These are phyloP conservation scores for Pimephales promelas DNA, from an alignment of 2,113 vertebrate genomes.

Conservation along the genomic window DNA sequence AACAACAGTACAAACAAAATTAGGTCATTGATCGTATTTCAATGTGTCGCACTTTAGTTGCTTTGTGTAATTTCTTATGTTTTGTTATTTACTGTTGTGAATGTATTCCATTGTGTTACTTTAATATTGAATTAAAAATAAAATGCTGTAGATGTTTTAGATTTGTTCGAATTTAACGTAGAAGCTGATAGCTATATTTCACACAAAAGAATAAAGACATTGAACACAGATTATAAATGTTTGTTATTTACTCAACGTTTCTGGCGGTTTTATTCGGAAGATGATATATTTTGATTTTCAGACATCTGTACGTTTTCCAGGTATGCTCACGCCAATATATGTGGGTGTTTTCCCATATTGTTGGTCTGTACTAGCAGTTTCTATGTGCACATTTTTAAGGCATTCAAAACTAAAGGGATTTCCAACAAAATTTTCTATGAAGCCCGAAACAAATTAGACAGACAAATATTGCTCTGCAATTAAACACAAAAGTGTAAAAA, in stretches of 20 bases:
- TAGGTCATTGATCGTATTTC: background rate
- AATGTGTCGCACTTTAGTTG: background rate
- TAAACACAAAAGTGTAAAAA: background rate
- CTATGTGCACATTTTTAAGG: background rate
- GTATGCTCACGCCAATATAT: background rate
- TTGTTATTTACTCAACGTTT: background rate
- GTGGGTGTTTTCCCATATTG: too few species aligned
- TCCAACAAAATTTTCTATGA: background rate
- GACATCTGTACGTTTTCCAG: background rate
- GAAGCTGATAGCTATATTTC: background rate
- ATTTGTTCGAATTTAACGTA: background rate
- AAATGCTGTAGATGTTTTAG: background rate
- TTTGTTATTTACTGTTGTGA: slow-evolving; percentile 42
- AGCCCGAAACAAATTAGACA: background rate
- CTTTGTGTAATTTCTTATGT: background rate
- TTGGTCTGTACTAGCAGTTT: background rate
- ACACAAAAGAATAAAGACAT: slow-evolving; percentile 10
- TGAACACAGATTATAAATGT: background rate
- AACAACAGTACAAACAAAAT: background rate
- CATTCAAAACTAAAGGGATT: background rate
- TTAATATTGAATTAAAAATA: background rate
- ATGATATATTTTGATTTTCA: background rate
- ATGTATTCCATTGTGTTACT: slow-evolving; percentile 22
- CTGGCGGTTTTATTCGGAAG: too few species aligned
- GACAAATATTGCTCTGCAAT: background rate